Evolutionary conservation across 2,797 vertebrate genomes (phyloP), one percentile per base, ranked within the genome.

Genomic region (Distichodus sexfasciatus): DNA sequence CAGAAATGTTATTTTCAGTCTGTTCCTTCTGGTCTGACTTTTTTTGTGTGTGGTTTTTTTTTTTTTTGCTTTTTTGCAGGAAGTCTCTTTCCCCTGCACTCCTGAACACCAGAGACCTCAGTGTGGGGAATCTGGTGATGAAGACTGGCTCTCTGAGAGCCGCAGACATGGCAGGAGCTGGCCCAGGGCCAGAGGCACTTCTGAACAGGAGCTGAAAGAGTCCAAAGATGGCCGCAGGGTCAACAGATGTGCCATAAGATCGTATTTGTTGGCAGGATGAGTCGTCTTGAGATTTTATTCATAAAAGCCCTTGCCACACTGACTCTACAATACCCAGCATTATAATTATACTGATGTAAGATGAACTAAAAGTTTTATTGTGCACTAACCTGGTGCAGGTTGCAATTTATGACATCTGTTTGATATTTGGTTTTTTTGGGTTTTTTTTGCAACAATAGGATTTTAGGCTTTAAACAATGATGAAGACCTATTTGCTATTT

Each of bases 171-270:
- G 77, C 90, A 69, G 88, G 90, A 81, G 87, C 88, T 72, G 85
- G 91, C 85, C 86, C 91, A 15, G 93, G 91, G 78, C 87, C 91
- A 72, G 94, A 94, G 87, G 92, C 95, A 93, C 89, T 97, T 85
- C 88, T 91, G 31, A 91, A 91, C 10, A 92, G 95, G 84, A 96
- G 91, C 89, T 96, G 92, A 94, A 84, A 83, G 75, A 21, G 58
- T 24, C 36, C 44, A 59, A 6, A 19, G 3, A 54, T 63, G 29
- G 57, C 57, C 66, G 7, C 24, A 17, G 41, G 50, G 19, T 47
- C 71, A 55, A 58, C 23, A 21, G 54, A 6, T 38, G 10, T 48
- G 62, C 43, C 59, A 58, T 29, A 50, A 59, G 66, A 60, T 84
- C 85, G 88, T 87, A 88, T 87, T 90, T 90, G 90, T 88, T 88